Evolutionary conservation across 2,888 invertebrate genomes (phyloP).

Genomic region (Rhingia rostrata): DNA sequence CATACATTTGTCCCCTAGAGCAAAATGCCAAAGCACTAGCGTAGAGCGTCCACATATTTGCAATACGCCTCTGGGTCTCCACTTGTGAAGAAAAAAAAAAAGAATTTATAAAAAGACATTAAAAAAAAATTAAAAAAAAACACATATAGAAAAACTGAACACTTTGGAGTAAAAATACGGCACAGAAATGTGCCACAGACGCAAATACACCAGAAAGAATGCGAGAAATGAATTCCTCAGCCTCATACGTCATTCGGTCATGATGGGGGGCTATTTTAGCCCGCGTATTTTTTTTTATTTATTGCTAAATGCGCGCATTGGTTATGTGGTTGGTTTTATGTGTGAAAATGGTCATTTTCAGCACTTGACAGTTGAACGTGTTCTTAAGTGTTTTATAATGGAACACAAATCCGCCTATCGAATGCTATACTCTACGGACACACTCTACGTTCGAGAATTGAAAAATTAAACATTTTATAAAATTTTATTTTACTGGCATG

Average conservation of each 20-base stretch:
- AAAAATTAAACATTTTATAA: constrained; percentile 26
- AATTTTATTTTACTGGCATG: constrained; percentile 26
- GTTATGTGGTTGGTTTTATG: constrained; percentile 30
- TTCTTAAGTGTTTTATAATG: constrained; percentile 60
- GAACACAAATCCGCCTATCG: constrained; percentile 24
- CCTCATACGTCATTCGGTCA: constrained; percentile 73
- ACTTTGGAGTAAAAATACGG: constrained; percentile 64
- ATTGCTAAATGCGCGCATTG: constrained; percentile 20
- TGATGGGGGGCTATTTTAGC: constrained; percentile 67
- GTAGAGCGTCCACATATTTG: constrained; percentile 41
- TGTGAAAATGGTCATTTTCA: constrained; percentile 43
- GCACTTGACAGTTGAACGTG: constrained; percentile 61
- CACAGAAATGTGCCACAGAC: constrained; percentile 73
- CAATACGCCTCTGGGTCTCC: constrained; percentile 65
- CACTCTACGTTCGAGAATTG: constrained; percentile 2
- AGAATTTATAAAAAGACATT: constrained; percentile 51
- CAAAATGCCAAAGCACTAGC: constrained; percentile 67
- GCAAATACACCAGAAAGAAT: constrained; percentile 71
- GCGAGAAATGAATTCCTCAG: constrained; percentile 69
- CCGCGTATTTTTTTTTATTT: constrained; percentile 38
- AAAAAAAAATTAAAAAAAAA: constrained; percentile 40
- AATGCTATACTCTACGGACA: constrained; percentile 29
- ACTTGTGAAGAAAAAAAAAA: constrained; percentile 50
- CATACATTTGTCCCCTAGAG: constrained; percentile 47
- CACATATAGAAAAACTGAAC: constrained; percentile 19